Evolutionary conservation across 1,140 invertebrate genomes (phyloP).

Genomic region (Dinoponera quadriceps): DNA sequence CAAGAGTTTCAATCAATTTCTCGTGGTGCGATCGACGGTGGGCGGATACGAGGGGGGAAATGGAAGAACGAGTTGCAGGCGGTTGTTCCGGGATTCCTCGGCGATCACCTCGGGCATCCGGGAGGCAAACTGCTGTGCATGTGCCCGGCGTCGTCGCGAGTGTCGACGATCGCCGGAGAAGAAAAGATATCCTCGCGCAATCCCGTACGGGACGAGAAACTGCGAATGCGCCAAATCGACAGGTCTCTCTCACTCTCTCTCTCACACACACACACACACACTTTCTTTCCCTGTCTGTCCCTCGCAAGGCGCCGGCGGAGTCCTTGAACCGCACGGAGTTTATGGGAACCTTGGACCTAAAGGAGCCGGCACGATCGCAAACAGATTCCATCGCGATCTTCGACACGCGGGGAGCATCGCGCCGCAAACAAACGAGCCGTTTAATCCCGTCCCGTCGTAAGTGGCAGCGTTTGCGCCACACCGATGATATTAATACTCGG

Average conservation of each 20-base stretch:
- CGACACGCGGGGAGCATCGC: not conserved
- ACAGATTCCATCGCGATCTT: not conserved
- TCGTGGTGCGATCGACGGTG: not conserved
- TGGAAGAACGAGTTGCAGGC: not conserved
- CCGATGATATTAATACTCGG: not conserved
- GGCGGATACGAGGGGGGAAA: not conserved
- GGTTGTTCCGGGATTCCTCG: not conserved
- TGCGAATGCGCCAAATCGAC: conserved; percentile 7
- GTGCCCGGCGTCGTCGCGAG: not conserved
- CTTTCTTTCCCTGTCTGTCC: too few relatives aligned
- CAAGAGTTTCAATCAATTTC: conserved; percentile 2
- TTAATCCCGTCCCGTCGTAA: not conserved
- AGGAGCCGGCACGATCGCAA: not conserved
- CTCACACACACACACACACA: too few relatives aligned
- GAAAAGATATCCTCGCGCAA: not conserved
- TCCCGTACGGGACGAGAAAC: not conserved
- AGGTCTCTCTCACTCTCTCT: too few relatives aligned
- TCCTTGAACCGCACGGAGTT: conserved; percentile 47
- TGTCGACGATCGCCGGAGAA: not conserved
- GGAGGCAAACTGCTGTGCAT: too few relatives aligned
- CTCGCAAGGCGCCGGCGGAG: not conserved
- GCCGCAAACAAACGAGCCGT: not conserved
- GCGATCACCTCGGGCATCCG: not conserved
- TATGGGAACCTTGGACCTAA: conserved; percentile 30
- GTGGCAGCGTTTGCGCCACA: not conserved